These are phyloP conservation scores for Byasa hedistus DNA, from an alignment of 2,888 invertebrate species.

Conservation along the genomic window DNA sequence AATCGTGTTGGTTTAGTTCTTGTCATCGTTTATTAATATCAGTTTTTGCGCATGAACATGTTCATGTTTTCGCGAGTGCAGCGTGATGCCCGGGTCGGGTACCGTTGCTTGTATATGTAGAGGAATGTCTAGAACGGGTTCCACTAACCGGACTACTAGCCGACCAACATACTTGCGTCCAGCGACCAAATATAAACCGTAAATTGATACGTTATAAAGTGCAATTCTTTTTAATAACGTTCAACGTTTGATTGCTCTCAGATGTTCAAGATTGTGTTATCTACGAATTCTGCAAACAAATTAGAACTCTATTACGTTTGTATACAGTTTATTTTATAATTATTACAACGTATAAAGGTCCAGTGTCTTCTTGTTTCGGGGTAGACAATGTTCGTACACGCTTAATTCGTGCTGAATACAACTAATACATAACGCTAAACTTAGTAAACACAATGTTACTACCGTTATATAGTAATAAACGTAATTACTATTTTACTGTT, in stretches of 20 bases:
- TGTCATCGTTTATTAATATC: too few species aligned
- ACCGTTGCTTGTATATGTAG: conserved; percentile 48
- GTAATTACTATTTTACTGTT: too few species aligned
- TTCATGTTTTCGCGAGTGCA: conserved; percentile 10
- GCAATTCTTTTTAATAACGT: conserved; percentile 25
- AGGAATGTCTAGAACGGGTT: conserved; percentile 64
- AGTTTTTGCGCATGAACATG: conserved; percentile 7
- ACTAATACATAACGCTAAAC: too few species aligned
- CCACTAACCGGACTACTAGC: conserved; percentile 53
- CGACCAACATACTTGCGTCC: conserved; percentile 41
- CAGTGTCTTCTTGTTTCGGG: too few species aligned
- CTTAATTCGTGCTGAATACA: too few species aligned
- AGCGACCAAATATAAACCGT: conserved; percentile 36
- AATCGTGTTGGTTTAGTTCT: too few species aligned
- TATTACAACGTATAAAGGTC: too few species aligned
- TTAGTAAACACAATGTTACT: too few species aligned
- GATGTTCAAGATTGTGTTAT: conserved; percentile 42
- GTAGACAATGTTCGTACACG: too few species aligned
- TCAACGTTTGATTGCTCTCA: conserved; percentile 39
- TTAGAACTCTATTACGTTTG: conserved; percentile 13
- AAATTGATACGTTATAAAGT: conserved; percentile 30
- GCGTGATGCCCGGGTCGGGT: conserved; percentile 36
- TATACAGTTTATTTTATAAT: too few species aligned
- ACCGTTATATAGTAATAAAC: too few species aligned
- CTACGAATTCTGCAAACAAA: conserved; percentile 33